Evolutionary conservation across 2,797 vertebrate genomes (phyloP), one percentile per base, ranked within the genome.

Genomic region (Xiphorhynchus erythropygius): DNA sequence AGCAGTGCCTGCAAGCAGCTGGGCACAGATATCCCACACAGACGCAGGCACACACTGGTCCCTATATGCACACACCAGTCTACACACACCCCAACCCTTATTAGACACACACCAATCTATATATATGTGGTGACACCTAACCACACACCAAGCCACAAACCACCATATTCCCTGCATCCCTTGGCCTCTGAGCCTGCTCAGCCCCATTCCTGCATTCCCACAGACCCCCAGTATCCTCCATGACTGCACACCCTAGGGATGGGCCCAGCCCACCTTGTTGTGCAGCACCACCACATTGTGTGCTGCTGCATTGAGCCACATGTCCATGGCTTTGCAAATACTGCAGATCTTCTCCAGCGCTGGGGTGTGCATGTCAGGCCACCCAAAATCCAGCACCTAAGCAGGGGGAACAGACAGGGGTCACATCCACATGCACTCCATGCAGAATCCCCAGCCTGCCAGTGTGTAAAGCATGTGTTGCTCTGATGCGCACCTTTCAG

Each of bases 301-400:
- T 6, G 98, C 92, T 10, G 99, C 99, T 0, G 99, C 97, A 0
- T 98, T 99, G 94, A 99, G 98, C 99, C 99, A 99, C 0, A 99
- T 99, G 98, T 99, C 99, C 99, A 99, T 99, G 89, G 99, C 99
- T 95, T 99, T 99, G 96, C 99, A 99, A 97, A 99, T 98, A 91
- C 99, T 99, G 98, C 99, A 99, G 97, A 99, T 99, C 97, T 99
- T 99, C 97, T 99, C 99, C 97, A 99, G 97, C 1, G 99, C 99
- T 0, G 99, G 99, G 21, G 99, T 99, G 18, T 99, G 99, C 82
- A 99, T 98, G 95, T 99, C 99, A 0, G 99, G 99, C 99, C 99
- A 99, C 76, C 99, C 99, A 49, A 99, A 99, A 96, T 99, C 99
- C 98, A 99, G 92, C 69, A 99, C 99, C 99, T 99, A 87, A 28